These are phyloP conservation scores for Aldabrachelys gigantea DNA, from an alignment of 2,113 vertebrate genomes.

Conservation along the genomic window DNA sequence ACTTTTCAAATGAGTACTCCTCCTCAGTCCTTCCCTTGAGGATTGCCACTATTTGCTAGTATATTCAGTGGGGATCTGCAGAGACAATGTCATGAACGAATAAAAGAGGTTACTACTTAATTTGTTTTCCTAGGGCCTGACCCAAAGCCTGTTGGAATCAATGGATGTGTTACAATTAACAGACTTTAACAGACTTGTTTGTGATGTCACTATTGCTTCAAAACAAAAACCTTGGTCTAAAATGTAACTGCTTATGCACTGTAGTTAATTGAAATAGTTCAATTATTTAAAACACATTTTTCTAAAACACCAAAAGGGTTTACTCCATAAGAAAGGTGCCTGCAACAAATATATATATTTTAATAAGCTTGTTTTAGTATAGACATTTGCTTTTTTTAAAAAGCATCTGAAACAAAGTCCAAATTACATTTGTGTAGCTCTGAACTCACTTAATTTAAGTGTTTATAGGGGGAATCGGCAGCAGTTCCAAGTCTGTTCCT, in stretches of 20 bases:
- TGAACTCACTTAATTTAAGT: conserved; percentile 12
- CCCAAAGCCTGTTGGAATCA: not conserved
- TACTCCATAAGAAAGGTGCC: not conserved
- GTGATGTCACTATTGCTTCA: not conserved
- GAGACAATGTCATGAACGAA: not conserved
- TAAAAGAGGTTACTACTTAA: not conserved
- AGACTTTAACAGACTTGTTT: not conserved
- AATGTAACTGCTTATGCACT: not conserved
- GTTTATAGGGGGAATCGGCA: not conserved
- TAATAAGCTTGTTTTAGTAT: not conserved
- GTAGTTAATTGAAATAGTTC: not conserved
- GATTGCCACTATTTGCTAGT: not conserved
- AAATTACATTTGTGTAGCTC: conserved; percentile 3
- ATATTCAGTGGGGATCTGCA: not conserved
- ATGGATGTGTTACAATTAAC: not conserved
- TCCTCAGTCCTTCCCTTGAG: not conserved
- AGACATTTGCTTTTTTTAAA: not conserved
- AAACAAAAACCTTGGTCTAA: not conserved
- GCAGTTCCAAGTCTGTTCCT: not conserved
- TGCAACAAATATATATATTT: not conserved
- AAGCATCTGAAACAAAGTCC: not conserved
- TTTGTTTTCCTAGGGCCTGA: not conserved
- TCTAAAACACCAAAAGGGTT: conserved; percentile 2
- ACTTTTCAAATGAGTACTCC: not conserved
- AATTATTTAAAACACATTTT: not conserved